Evolutionary conservation across 2,888 invertebrate species (phyloP).

Genomic region (Drosophila planitibia): DNA sequence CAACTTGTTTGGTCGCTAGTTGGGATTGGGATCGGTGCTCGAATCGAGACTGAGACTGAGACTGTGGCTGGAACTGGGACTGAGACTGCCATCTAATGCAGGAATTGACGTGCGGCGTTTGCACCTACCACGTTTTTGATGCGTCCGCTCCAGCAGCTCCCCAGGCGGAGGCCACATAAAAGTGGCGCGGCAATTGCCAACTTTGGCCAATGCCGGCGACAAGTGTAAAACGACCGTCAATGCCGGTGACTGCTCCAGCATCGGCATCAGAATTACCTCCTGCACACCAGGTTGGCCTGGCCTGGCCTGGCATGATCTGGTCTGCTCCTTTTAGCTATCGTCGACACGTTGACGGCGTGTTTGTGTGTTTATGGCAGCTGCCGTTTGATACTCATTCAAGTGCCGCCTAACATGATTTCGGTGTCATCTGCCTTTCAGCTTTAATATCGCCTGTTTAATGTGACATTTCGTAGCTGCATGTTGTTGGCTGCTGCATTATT

Average conservation of each 20-base stretch:
- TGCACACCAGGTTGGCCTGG: slow-evolving; percentile 19
- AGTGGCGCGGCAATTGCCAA: slow-evolving; percentile 82
- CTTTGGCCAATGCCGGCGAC: slow-evolving; percentile 83
- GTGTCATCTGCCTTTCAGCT: slow-evolving; percentile 83
- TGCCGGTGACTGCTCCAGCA: slow-evolving; percentile 36
- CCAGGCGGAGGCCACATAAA: slow-evolving; percentile 79
- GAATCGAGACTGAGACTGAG: slow-evolving; percentile 25
- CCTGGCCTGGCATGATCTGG: slow-evolving; percentile 23
- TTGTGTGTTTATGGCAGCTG: slow-evolving; percentile 80
- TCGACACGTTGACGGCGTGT: slow-evolving; percentile 63
- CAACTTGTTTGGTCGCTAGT: slow-evolving; percentile 68
- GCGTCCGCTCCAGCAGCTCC: slow-evolving; percentile 63
- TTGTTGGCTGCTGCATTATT: slow-evolving; percentile 70
- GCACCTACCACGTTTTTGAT: slow-evolving; percentile 74
- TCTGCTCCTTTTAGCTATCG: slow-evolving; percentile 37
- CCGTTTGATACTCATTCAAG: slow-evolving; percentile 83
- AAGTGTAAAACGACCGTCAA: slow-evolving; percentile 83
- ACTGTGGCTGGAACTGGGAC: slow-evolving; percentile 26
- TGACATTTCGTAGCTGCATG: slow-evolving; percentile 71
- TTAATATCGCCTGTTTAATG: slow-evolving; percentile 79
- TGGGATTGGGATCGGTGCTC: slow-evolving; percentile 45
- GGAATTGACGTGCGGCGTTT: slow-evolving; percentile 80
- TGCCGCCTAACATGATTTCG: slow-evolving; percentile 84
- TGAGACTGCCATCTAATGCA: slow-evolving; percentile 64
- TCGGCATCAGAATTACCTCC: slow-evolving; percentile 38